These are phyloP conservation scores for Eolophus roseicapilla DNA, from an alignment of 2,113 vertebrate species.

Conservation along the genomic window DNA sequence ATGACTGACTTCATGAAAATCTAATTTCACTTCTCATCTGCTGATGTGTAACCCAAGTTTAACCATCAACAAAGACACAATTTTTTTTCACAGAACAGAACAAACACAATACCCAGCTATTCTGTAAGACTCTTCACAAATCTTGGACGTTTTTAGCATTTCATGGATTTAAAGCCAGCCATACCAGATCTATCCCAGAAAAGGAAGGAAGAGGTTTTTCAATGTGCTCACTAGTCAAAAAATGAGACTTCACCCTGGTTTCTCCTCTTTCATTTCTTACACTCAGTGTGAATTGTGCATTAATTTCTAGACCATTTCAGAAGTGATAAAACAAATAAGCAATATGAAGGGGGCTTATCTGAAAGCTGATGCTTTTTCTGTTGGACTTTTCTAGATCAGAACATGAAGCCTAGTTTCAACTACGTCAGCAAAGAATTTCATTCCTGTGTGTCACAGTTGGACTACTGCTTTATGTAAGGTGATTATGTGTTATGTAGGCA, in stretches of 20 bases:
- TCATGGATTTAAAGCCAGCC: not conserved
- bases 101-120: not conserved
- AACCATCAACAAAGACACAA: not conserved
- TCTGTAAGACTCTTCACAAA: not conserved
- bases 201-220: not conserved
- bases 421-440: not conserved
- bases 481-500: not conserved
- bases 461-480: not conserved
- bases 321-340: not conserved
- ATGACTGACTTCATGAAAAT: not conserved
- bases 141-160: not conserved
- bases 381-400: not conserved
- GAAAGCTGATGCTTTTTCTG: not conserved
- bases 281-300: not conserved
- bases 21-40: not conserved
- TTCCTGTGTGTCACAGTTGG: not conserved
- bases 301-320: not conserved
- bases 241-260: not conserved
- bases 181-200: not conserved
- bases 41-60: not conserved
- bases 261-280: not conserved
- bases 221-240: not conserved
- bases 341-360: not conserved
- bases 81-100: not conserved
- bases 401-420: not conserved